Percentiles rank a stretch among this genome's conserved stretches.
Evolutionary conservation across 2,113 vertebrate species (phyloP).

Genomic region (Ciconia boyciana): DNA sequence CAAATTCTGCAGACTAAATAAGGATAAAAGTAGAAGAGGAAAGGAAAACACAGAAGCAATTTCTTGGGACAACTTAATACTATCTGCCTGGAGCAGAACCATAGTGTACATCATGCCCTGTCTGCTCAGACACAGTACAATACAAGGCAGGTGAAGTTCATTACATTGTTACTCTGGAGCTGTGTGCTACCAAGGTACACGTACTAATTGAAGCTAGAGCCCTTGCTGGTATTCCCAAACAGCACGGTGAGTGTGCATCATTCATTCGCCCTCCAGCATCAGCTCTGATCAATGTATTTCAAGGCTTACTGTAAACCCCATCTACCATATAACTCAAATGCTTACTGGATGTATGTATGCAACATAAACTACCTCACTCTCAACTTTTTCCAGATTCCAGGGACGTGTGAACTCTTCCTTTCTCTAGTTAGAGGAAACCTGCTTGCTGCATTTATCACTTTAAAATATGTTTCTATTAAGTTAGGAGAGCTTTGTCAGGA

Average conservation of each 20-base stretch:
- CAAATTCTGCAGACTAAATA: not conserved
- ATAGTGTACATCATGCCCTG: fast-evolving
- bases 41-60: not conserved
- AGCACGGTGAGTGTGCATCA: not conserved
- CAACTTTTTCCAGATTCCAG: not conserved
- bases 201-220: not conserved
- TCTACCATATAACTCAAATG: not conserved
- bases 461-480: not conserved
- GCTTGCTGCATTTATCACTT: not conserved
- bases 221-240: not conserved
- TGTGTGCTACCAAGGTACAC: not conserved
- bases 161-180: not conserved
- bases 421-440: not conserved
- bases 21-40: not conserved
- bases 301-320: not conserved
- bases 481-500: not conserved
- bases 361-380: not conserved
- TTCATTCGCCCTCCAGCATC: not conserved
- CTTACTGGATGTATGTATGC: not conserved
- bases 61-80: not conserved
- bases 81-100: not conserved
- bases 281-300: not conserved
- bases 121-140: fast-evolving
- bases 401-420: not conserved
- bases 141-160: not conserved